Evolutionary conservation across 2,888 invertebrate genomes (phyloP).

Genomic region (Agonopterix alstromeriana): DNA sequence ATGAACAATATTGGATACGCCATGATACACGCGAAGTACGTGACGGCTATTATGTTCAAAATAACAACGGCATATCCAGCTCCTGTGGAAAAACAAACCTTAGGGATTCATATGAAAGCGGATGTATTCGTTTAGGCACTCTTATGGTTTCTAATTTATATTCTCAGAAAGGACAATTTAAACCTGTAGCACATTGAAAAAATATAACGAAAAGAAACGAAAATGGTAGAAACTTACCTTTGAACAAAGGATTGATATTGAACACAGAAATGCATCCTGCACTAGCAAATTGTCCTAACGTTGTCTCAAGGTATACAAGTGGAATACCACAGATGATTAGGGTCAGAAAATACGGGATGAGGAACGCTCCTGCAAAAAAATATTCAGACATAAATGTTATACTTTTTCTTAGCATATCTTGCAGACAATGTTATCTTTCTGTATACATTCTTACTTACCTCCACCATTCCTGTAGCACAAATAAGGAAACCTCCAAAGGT

Average conservation of each 20-base stretch:
- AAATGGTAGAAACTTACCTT: constrained; percentile 76
- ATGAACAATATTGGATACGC: constrained; percentile 91
- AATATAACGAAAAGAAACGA: too few species aligned
- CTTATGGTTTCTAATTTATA: too few species aligned
- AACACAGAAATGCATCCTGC: constrained; percentile 89
- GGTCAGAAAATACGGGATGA: constrained; percentile 90
- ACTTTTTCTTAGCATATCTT: background rate
- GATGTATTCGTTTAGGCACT: background rate
- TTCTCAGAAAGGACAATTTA: too few species aligned
- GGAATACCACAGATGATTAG: constrained; percentile 90
- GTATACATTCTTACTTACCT: constrained; percentile 70
- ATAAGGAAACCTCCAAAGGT: constrained; percentile 92
- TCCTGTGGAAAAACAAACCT: constrained; percentile 68
- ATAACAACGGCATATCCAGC: constrained; percentile 90
- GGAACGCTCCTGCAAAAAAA: constrained; percentile 84
- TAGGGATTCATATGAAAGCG: background rate
- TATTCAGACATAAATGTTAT: background rate
- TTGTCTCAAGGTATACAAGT: constrained; percentile 90
- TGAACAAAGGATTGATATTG: constrained; percentile 88
- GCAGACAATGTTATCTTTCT: background rate
- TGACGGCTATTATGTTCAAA: constrained; percentile 87
- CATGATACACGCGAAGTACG: constrained; percentile 91
- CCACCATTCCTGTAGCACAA: constrained; percentile 91
- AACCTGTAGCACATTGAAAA: too few species aligned
- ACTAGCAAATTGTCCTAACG: constrained; percentile 90